Base-by-base conservation (phyloP, 2,113 vertebrate species). In the Oncorhynchus keta region DNA sequence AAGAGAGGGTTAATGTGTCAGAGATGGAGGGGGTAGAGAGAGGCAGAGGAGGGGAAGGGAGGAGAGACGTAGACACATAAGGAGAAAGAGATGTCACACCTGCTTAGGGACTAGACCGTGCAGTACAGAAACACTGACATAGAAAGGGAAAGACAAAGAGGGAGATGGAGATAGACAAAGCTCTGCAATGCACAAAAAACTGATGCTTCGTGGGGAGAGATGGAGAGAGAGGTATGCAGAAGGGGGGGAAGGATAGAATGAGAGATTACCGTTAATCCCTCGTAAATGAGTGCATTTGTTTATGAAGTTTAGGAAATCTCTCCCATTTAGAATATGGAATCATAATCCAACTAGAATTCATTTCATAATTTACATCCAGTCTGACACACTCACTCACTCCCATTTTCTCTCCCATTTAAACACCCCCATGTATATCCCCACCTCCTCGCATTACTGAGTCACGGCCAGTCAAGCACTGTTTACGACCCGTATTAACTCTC, bases 271-370 rank as follows among this genome's bases (percentile, higher is more conserved):
- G 89, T 78, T 94, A 94, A 94, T 94, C 93, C 88, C 83, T 84
- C 81, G 83, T 87, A 94, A 92, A 93, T 89, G 90, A 92, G 89
- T 90, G 93, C 93, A 94, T 94, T 93, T 93, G 93, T 93, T 94
- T 94, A 93, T 92, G 88, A 89, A 91, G 89, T 84, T 93, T 92
- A 91, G 89, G 90, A 93, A 91, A 87, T 86, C 89, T 85, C 87
- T 85, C 87, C 91, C 92, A 93, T 93, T 93, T 93, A 92, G 92
- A 93, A 93, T 94, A 94, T 94, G 92, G 93, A 93, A 92, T 92
- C 85, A 74, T 93, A 94, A 94, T 93, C 92, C 92, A 85, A 66
- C 78, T 16, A 83, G 82, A 89, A 87, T 91, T 91, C 81, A 91
- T 91, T 88, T 92, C 93, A 93, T 93, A 87, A 89, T 91, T 91